Conservation (phyloP, 2,113 vertebrate genomes). For the Amphiprion percula region DNA sequence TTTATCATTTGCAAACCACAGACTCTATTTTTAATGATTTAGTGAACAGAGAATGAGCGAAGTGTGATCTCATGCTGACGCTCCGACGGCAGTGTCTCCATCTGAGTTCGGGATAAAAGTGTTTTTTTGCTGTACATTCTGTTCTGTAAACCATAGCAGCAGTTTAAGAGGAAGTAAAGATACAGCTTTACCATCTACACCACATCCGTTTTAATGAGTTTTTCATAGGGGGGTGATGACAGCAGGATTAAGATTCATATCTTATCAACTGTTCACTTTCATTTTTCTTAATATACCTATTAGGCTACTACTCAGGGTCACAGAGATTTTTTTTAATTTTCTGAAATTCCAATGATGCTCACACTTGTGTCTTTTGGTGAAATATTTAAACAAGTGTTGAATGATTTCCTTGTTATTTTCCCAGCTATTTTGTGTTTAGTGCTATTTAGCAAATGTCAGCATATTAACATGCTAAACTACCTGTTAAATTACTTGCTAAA, state of each 20-base stretch:
- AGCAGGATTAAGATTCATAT: neutral
- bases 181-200: neutral
- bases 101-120: slow-evolving; percentile 20
- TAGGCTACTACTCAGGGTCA: neutral
- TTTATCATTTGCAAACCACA: slow-evolving; percentile 23
- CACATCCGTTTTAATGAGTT: slow-evolving; percentile 6
- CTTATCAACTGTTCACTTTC: neutral
- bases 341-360: neutral
- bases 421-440: no score
- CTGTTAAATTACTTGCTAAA: no score
- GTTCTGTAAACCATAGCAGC: slow-evolving; percentile 54
- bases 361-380: no score
- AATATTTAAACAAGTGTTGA: no score
- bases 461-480: no score
- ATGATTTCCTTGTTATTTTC: no score
- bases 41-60: neutral
- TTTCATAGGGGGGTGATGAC: slow-evolving; percentile 13
- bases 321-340: slow-evolving; percentile 1
- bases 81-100: neutral
- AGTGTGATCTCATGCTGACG: slow-evolving; percentile 21
- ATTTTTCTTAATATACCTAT: neutral
- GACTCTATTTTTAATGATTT: slow-evolving; percentile 17
- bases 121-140: slow-evolving; percentile 51
- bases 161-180: slow-evolving; percentile 56
- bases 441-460: no score